These are phyloP conservation scores for Emmelina monodactyla DNA, from an alignment of 2,888 invertebrate genomes.

Conservation along the genomic window DNA sequence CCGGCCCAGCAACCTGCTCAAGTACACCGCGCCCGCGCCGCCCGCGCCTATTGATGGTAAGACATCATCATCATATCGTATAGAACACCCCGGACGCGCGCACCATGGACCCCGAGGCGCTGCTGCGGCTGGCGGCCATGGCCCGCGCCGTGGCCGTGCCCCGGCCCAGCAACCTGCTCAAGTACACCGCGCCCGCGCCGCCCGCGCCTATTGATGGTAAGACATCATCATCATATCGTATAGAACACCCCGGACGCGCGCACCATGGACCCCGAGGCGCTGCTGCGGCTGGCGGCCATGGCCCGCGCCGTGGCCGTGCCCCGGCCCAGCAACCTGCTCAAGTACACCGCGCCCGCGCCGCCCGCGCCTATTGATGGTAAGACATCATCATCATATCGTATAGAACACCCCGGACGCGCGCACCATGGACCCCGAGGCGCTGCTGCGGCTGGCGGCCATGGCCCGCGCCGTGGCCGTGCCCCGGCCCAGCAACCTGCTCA, in stretches of 20 bases:
- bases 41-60: too few species aligned
- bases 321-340: constrained; percentile 79
- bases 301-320: constrained; percentile 86
- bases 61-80: too few species aligned
- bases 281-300: constrained; percentile 83
- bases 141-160: constrained; percentile 86
- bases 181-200: constrained; percentile 46
- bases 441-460: constrained; percentile 83
- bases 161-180: constrained; percentile 79
- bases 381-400: too few species aligned
- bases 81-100: constrained; percentile 68
- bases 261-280: constrained; percentile 89
- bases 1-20: constrained; percentile 79
- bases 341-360: constrained; percentile 46
- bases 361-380: too few species aligned
- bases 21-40: constrained; percentile 46
- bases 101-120: constrained; percentile 89
- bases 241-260: too few species aligned
- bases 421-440: constrained; percentile 89
- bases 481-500: constrained; percentile 79
- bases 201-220: too few species aligned
- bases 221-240: too few species aligned
- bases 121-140: constrained; percentile 83
- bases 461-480: constrained; percentile 86
- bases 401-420: constrained; percentile 68